Percentiles rank a stretch among this genome's conserved stretches.
Evolutionary conservation across 2,113 vertebrate species (phyloP).

Genomic region (Oreocharis arfaki): DNA sequence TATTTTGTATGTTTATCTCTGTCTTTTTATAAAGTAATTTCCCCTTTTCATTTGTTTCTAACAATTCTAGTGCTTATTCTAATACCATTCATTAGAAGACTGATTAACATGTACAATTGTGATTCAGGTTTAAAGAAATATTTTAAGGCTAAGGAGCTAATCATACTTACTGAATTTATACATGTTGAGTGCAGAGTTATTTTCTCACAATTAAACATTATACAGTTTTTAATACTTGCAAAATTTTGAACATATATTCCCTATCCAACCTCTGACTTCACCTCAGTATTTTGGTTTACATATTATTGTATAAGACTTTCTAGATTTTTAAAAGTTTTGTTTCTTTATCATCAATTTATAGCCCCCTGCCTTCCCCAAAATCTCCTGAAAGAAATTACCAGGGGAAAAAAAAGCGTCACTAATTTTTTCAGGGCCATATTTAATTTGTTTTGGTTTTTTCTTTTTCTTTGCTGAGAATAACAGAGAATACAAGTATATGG

Average conservation of each 20-base stretch:
- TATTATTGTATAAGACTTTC: accelerated
- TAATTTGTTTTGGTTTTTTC: too few relatives aligned
- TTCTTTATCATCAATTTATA: neutral
- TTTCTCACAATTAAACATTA: neutral
- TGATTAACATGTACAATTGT: neutral
- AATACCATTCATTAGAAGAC: neutral
- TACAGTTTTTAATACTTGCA: neutral
- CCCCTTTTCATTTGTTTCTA: neutral
- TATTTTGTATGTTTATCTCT: neutral
- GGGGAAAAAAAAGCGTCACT: neutral
- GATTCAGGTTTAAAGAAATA: neutral
- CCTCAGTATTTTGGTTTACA: neutral
- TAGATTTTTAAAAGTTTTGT: neutral
- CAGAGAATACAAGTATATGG: neutral
- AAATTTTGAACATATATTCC: neutral
- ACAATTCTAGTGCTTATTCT: neutral
- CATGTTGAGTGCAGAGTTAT: neutral
- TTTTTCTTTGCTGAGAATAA: neutral
- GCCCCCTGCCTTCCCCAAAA: accelerated
- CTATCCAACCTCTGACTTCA: neutral
- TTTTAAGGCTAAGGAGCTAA: neutral
- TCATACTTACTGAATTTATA: neutral
- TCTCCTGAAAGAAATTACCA: neutral
- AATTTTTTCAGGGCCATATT: neutral
- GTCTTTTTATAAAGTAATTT: neutral